phyloP scores from a whole-genome alignment of 2,888 invertebrate genomes.

The Sinotaia quadrata region DNA sequence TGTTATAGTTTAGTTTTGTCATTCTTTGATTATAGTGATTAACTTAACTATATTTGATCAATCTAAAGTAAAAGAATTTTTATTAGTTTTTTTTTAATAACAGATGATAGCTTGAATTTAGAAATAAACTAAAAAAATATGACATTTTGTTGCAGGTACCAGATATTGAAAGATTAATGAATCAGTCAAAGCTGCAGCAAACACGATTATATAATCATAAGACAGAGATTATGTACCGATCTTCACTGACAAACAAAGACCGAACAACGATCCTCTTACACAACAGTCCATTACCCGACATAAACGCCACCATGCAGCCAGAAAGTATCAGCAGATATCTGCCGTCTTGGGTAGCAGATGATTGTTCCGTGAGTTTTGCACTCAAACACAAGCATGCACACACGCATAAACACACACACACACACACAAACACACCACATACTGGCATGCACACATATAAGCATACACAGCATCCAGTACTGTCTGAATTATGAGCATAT shows the following conservation, averaged over 20 bases:
- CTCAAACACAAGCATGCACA: too few relatives aligned
- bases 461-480: background rate
- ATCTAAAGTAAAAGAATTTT: too few relatives aligned
- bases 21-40: too few relatives aligned
- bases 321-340: slow-evolving; percentile 59
- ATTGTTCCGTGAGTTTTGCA: too few relatives aligned
- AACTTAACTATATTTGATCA: too few relatives aligned
- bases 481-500: too few relatives aligned
- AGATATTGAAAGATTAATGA: slow-evolving; percentile 56
- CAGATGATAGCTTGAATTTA: too few relatives aligned
- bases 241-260: slow-evolving; percentile 64
- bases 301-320: slow-evolving; percentile 47
- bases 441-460: slow-evolving; percentile 18
- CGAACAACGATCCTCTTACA: slow-evolving; percentile 61
- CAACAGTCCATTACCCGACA: slow-evolving; percentile 65
- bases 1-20: too few relatives aligned
- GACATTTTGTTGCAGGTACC: slow-evolving; percentile 60
- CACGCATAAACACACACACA: too few relatives aligned
- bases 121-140: too few relatives aligned
- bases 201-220: slow-evolving; percentile 60
- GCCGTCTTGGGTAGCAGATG: slow-evolving; percentile 59
- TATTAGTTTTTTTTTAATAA: too few relatives aligned
- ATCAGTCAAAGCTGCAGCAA: slow-evolving; percentile 47
- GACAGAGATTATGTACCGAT: slow-evolving; percentile 67
- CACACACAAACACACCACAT: too few relatives aligned